These are phyloP conservation scores for Crenichthys baileyi DNA, from an alignment of 2,797 vertebrate genomes.

Conservation along the genomic window DNA sequence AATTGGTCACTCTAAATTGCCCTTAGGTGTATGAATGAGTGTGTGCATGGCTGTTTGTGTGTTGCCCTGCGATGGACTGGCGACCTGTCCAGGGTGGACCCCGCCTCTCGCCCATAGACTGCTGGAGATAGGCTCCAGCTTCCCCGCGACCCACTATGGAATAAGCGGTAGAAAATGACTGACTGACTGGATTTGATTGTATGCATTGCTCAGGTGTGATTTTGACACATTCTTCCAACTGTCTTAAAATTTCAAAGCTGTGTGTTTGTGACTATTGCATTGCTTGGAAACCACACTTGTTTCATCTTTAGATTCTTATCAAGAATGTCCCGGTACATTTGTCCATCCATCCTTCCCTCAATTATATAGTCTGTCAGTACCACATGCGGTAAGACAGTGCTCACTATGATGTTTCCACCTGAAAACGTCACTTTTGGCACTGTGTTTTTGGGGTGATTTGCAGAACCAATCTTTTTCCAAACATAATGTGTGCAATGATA, in stretches of 20 bases:
- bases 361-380: too few relatives aligned
- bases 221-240: background rate
- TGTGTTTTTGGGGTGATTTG: background rate
- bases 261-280: background rate
- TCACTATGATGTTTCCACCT: background rate
- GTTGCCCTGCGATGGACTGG: too few relatives aligned
- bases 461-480: background rate
- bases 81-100: too few relatives aligned
- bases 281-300: background rate
- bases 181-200: too few relatives aligned
- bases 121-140: too few relatives aligned
- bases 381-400: too few relatives aligned
- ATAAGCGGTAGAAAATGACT: too few relatives aligned
- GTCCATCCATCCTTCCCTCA: background rate
- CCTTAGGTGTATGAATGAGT: too few relatives aligned
- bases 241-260: background rate
- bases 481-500: background rate
- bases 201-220: background rate
- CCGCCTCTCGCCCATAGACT: too few relatives aligned
- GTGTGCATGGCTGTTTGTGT: too few relatives aligned
- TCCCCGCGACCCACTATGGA: too few relatives aligned
- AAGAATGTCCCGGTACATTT: background rate
- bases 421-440: background rate
- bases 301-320: background rate
- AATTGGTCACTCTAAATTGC: too few relatives aligned